phyloP scores from a whole-genome alignment of 2,888 invertebrate species.

The Strigamia crassipes region DNA sequence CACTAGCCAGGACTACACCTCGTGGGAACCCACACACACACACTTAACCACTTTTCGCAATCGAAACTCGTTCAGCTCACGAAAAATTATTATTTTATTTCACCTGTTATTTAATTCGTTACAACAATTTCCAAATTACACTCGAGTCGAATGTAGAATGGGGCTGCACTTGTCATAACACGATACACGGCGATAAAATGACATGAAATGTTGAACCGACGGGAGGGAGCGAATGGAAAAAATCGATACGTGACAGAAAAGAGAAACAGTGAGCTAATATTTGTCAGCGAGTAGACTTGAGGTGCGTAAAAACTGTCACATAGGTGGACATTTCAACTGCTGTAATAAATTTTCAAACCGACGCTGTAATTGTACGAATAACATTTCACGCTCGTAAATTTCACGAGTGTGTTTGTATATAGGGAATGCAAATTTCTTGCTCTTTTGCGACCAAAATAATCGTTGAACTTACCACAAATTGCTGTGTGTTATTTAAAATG shows the following conservation, averaged over 20 bases:
- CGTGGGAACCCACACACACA: not conserved
- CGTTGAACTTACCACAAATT: too few relatives aligned
- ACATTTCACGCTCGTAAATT: not conserved
- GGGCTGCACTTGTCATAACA: constrained; percentile 1
- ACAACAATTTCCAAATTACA: constrained; percentile 2
- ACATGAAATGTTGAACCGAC: constrained; percentile 1
- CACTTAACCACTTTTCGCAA: not conserved
- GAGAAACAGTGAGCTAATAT: constrained; percentile 30
- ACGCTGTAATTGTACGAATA: not conserved
- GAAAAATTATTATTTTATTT: not conserved
- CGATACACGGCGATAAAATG: constrained; percentile 17
- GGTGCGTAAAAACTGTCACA: constrained; percentile 23
- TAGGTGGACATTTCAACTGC: not conserved
- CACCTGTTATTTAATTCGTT: too few relatives aligned
- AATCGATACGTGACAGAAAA: constrained; percentile 28
- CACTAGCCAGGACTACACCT: constrained; percentile 6
- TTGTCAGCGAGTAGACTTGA: constrained; percentile 20
- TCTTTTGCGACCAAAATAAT: too few relatives aligned
- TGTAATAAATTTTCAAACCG: not conserved
- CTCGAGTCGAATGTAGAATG: not conserved
- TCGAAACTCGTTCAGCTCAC: not conserved
- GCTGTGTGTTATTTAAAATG: too few relatives aligned
- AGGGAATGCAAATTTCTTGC: too few relatives aligned
- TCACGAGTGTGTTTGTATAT: not conserved
- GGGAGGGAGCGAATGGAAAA: not conserved